These are phyloP conservation scores for Coilia nasus DNA, from an alignment of 2,797 vertebrate genomes.

Conservation along the genomic window DNA sequence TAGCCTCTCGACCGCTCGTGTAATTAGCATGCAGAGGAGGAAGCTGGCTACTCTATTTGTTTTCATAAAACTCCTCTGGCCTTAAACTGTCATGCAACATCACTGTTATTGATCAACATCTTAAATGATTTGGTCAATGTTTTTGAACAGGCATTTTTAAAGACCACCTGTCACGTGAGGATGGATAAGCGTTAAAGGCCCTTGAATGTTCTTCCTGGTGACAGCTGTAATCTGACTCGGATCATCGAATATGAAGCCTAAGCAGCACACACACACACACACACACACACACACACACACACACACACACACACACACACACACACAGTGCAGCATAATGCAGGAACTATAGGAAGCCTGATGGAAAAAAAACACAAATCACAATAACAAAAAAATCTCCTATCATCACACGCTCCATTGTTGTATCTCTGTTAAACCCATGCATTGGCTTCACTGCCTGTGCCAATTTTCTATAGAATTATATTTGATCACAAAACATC, in stretches of 20 bases:
- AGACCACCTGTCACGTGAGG: constrained; percentile 14
- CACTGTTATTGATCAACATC: constrained; percentile 17
- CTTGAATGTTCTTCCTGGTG: constrained; percentile 13
- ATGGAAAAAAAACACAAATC: no score
- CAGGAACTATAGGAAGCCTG: background rate
- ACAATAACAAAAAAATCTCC: no score
- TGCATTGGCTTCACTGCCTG: background rate
- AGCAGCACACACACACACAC: background rate
- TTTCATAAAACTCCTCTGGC: constrained; percentile 10
- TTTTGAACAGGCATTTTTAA: constrained; percentile 21
- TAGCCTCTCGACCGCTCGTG: background rate
- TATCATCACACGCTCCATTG: no score
- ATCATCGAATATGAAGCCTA: background rate
- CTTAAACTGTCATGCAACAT: constrained; percentile 18
- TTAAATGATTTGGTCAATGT: constrained; percentile 23
- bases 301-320: background rate
- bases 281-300: background rate
- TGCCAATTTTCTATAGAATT: background rate
- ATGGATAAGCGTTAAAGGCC: constrained; percentile 21
- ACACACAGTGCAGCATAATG: background rate
- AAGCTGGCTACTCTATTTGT: constrained; percentile 12
- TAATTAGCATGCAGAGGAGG: background rate
- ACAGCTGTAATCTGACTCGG: constrained; percentile 7
- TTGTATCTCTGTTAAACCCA: no score
- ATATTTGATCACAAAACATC: background rate